Percentiles rank a stretch among this genome's conserved stretches.
phyloP scores from a whole-genome alignment of 1,140 invertebrate species.

The Heliothis subflexa region DNA sequence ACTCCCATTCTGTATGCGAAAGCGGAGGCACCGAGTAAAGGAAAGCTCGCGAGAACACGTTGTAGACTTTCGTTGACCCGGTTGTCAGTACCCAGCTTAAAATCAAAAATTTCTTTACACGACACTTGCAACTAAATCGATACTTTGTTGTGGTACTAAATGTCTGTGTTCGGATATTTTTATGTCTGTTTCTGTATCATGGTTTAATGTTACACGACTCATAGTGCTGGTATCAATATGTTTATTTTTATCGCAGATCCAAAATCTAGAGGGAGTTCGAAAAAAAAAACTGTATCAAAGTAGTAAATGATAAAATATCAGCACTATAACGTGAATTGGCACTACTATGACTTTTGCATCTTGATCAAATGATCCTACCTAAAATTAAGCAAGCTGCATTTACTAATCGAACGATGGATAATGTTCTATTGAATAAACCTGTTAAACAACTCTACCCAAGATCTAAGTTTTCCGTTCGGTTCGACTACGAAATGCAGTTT shows the following conservation, averaged over 20 bases:
- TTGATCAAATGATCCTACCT: constrained; percentile 10
- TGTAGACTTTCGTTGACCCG: background rate
- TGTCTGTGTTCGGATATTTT: constrained; percentile 23
- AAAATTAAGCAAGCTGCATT: background rate
- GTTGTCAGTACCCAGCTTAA: constrained; percentile 7
- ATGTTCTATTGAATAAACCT: background rate
- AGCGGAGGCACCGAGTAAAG: background rate
- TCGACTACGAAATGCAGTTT: constrained; percentile 38
- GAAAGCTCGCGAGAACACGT: background rate
- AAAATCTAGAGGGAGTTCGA: background rate
- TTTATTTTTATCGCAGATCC: background rate
- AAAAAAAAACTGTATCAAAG: background rate
- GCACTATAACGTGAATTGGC: constrained; percentile 36
- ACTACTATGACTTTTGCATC: background rate
- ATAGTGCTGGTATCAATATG: constrained; percentile 14
- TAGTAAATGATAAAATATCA: constrained; percentile 7
- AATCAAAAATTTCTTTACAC: constrained; percentile 29
- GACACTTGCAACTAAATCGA: constrained; percentile 60
- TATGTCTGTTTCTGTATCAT: constrained; percentile 33
- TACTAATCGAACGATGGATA: constrained; percentile 17
- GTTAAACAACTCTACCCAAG: background rate
- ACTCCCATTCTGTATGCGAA: background rate
- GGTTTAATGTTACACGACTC: constrained; percentile 28
- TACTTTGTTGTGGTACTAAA: constrained; percentile 26
- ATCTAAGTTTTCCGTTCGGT: background rate